Conservation (phyloP, 1,140 invertebrate species). For the Watersipora subatra region DNA sequence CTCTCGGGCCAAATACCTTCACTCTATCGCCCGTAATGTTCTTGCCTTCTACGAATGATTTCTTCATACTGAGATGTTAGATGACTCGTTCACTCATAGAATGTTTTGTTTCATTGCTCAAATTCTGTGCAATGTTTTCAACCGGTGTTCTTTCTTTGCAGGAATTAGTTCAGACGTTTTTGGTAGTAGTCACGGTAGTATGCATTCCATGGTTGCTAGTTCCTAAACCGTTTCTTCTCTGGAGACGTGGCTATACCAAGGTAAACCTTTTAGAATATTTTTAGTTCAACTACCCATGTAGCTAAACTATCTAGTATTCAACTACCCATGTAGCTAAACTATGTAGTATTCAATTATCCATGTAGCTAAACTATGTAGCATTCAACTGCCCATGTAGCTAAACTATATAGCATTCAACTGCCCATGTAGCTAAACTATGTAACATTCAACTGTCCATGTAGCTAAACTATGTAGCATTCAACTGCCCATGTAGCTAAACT, state of each 20-base stretch:
- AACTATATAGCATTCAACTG: not conserved
- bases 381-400: not conserved
- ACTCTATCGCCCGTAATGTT: no score
- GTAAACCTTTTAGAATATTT: not conserved
- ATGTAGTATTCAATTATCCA: not conserved
- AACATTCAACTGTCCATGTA: not conserved
- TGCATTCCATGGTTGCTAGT: conserved; percentile 82
- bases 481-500: no score
- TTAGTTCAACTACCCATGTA: not conserved
- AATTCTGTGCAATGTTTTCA: not conserved
- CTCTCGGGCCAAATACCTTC: no score
- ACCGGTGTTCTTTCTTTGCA: conserved; percentile 43
- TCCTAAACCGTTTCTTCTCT: conserved; percentile 41
- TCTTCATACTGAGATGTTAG: not conserved
- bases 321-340: not conserved
- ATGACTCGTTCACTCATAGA: not conserved
- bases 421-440: conserved; percentile 21
- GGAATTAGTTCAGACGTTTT: conserved; percentile 53
- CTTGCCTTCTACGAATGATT: not conserved
- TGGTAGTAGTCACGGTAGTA: conserved; percentile 58
- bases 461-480: no score
- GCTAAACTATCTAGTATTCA: not conserved
- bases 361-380: not conserved
- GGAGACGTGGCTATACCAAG: conserved; percentile 4
- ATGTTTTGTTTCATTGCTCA: not conserved